Evolutionary conservation across 2,888 invertebrate genomes (phyloP).

Genomic region (Zele albiditarsus): DNA sequence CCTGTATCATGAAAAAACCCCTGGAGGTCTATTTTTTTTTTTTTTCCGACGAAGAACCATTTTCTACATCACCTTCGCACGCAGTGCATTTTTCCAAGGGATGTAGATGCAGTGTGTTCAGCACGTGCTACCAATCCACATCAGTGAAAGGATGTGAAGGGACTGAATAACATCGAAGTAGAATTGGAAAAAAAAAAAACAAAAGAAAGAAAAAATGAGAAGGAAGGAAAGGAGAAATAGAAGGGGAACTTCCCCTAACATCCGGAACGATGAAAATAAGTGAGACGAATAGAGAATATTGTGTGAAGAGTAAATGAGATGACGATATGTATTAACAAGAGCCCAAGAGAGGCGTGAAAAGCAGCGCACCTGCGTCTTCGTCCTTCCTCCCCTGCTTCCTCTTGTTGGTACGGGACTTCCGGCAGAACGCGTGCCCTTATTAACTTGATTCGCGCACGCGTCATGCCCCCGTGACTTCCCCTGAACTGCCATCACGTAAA

Average conservation of each 20-base stretch:
- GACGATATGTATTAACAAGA: background rate
- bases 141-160: slow-evolving; percentile 22
- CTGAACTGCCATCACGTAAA: slow-evolving; percentile 30
- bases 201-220: slow-evolving; percentile 17
- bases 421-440: slow-evolving; percentile 65
- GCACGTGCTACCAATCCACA: slow-evolving; percentile 36
- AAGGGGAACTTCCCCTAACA: slow-evolving; percentile 24
- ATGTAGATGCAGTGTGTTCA: slow-evolving; percentile 23
- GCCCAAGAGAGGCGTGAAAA: slow-evolving; percentile 35
- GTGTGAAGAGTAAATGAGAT: background rate
- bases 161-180: slow-evolving; percentile 1
- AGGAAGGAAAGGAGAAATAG: background rate
- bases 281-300: slow-evolving; percentile 24
- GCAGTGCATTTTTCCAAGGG: background rate
- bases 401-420: slow-evolving; percentile 55
- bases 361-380: slow-evolving; percentile 57
- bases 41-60: background rate
- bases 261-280: slow-evolving; percentile 30
- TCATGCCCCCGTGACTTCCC: slow-evolving; percentile 50
- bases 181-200: background rate
- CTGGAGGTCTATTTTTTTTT: background rate
- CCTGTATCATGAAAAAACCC: background rate
- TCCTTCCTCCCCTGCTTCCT: slow-evolving; percentile 23
- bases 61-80: background rate
- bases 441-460: slow-evolving; percentile 57